Evolutionary conservation across 2,888 invertebrate genomes (phyloP).

Genomic region (Hirudinaria manillensis): DNA sequence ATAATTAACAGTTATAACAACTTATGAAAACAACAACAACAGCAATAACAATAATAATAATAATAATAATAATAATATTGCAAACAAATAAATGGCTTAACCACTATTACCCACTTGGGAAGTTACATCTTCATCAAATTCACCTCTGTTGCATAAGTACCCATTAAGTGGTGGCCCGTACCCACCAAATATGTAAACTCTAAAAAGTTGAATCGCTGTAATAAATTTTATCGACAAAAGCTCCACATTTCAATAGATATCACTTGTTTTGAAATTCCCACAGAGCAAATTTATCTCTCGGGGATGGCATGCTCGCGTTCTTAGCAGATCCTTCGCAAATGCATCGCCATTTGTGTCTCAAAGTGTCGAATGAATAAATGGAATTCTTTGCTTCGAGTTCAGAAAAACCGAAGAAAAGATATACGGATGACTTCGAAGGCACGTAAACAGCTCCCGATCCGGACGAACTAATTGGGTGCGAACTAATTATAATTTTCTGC

Average conservation of each 20-base stretch:
- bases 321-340: constrained; percentile 36
- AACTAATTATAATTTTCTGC: constrained; percentile 40
- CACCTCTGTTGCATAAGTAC: constrained; percentile 28
- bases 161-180: constrained; percentile 41
- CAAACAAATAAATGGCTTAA: no score
- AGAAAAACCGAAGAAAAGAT: constrained; percentile 51
- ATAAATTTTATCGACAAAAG: neutral
- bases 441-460: constrained; percentile 45
- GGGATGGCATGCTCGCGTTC: constrained; percentile 40
- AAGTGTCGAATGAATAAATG: constrained; percentile 46
- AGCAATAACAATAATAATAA: no score
- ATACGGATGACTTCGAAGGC: constrained; percentile 44
- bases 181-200: constrained; percentile 49
- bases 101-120: constrained; percentile 5
- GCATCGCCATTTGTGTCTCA: constrained; percentile 43
- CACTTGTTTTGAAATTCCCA: constrained; percentile 46
- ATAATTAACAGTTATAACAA: no score
- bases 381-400: constrained; percentile 42
- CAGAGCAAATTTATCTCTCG: constrained; percentile 46
- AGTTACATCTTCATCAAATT: constrained; percentile 28
- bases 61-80: no score
- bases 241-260: constrained; percentile 26
- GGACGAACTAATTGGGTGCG: constrained; percentile 47
- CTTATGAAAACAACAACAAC: no score
- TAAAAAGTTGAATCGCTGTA: constrained; percentile 35